These are phyloP conservation scores for Actinernus sp. DNA, from an alignment of 92 coral and sea anemone genomes.

Conservation along the genomic window DNA sequence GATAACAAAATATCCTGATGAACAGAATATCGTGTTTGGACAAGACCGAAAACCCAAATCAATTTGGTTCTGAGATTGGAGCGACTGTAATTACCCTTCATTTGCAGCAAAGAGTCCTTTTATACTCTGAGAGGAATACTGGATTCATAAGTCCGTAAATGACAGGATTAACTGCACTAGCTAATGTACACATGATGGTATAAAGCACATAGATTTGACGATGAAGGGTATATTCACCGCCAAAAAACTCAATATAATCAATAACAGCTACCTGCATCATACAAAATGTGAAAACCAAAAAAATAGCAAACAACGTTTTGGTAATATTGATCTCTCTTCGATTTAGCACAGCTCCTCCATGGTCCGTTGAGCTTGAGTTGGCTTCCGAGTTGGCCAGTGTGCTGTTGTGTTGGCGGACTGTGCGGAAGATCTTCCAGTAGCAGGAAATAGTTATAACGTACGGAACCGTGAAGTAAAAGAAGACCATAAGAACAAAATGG, in stretches of 20 bases:
- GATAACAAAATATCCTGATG: too few species aligned
- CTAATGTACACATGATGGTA: conserved; percentile 5
- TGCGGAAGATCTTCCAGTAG: conserved; percentile 2
- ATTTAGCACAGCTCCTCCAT: background rate
- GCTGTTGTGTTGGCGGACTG: conserved; percentile 12
- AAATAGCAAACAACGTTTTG: conserved; percentile 13
- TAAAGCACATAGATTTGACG: conserved; percentile 7
- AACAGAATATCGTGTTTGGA: too few species aligned
- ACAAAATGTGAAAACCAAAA: conserved; percentile 12
- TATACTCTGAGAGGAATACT: conserved; percentile 1
- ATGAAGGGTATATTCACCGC: background rate
- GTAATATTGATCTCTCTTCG: conserved; percentile 4
- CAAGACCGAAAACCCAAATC: too few species aligned
- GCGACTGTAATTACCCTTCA: too few species aligned
- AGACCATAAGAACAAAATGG: background rate
- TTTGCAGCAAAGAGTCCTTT: conserved; percentile 1
- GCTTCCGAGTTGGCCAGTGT: background rate
- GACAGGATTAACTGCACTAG: conserved; percentile 19
- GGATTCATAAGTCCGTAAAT: conserved; percentile 12
- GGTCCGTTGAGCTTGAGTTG: background rate
- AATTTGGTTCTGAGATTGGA: too few species aligned
- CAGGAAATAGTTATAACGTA: conserved; percentile 10
- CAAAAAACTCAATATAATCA: background rate
- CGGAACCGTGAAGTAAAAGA: conserved; percentile 1
- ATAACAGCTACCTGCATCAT: conserved; percentile 9